Base-by-base conservation (phyloP, 2,888 invertebrate genomes). In the Mystacides longicornis region DNA sequence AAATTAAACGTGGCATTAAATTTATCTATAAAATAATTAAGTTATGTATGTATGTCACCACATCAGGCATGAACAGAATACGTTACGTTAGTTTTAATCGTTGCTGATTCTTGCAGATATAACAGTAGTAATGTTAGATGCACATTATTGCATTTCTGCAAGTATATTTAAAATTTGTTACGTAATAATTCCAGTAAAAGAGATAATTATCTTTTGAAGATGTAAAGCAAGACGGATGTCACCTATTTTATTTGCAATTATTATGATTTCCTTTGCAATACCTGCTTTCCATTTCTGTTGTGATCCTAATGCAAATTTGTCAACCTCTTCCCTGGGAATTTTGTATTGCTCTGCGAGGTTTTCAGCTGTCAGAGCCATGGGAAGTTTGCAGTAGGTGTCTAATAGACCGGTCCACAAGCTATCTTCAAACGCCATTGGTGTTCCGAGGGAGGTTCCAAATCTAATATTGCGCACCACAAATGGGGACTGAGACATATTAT, bases 281-380 rank as follows among this genome's bases (percentile, higher is more conserved):
- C 91, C 86, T 66, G 81, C 79, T 72, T 90, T 89, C 96, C 96
- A 98, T 58, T 81, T 77, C 63, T 83, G 81, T 67, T 98, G 97
- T 0, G 96, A 95, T 59, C 81, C 77, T 2, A 93, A 68, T 0
- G 96, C 86, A 72, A 86, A 97, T 60, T 83, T 78, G 67, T 98
- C 97, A 50, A 89, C 88, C 64, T 92, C 89, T 61, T 89, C 85
- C 57, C 89, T 79, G 1, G 86, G 83, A 49, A 96, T 76, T 49
- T 86, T 85, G 67, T 85, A 93, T 69, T 94, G 85, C 55, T 85
- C 89, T 0, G 92, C 94, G 48, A 96, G 78, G 69, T 94, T 95
- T 74, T 95, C 95, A 1, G 95, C 95, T 0, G 98, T 98, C 67
- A 95, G 72, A 2, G 92, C 97, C 98, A 98, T 98, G 0, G 97